Evolutionary conservation across 2,888 invertebrate species (phyloP).

Genomic region (Standfussiana lucernea): DNA sequence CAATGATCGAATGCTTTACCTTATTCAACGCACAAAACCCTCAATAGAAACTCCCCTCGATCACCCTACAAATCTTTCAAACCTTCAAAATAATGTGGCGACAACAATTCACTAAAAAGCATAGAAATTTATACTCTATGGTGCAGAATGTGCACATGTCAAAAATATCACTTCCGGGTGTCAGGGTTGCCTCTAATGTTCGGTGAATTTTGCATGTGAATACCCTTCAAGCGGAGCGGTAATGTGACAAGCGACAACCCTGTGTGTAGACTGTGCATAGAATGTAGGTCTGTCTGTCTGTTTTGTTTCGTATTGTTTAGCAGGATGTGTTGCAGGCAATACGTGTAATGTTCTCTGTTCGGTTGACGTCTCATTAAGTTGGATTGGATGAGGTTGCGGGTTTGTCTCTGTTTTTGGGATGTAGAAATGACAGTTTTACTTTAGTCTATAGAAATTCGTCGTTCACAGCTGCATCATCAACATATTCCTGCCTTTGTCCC

Average conservation of each 20-base stretch:
- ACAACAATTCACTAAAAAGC: conserved; percentile 70
- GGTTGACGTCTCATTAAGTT: conserved; percentile 58
- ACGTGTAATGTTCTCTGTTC: conserved; percentile 54
- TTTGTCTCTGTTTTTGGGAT: conserved; percentile 18
- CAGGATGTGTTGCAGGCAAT: conserved; percentile 58
- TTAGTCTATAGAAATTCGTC: no score
- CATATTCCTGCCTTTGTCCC: no score
- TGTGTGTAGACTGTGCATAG: conserved; percentile 69
- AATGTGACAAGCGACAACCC: conserved; percentile 90
- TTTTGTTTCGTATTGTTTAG: conserved; percentile 65
- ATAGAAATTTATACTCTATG: conserved; percentile 65
- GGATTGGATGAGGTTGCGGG: conserved; percentile 30
- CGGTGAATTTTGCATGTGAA: conserved; percentile 88
- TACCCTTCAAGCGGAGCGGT: conserved; percentile 79
- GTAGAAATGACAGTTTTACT: neutral
- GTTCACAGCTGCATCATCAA: no score
- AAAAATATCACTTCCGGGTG: conserved; percentile 87
- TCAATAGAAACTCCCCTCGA: conserved; percentile 29
- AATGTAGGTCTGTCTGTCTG: conserved; percentile 68
- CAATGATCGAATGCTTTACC: conserved; percentile 38
- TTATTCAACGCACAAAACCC: conserved; percentile 49
- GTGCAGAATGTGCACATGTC: conserved; percentile 78
- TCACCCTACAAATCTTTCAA: conserved; percentile 60
- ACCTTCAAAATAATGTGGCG: conserved; percentile 65
- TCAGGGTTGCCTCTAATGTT: conserved; percentile 84